Evolutionary conservation across 92 coral and sea anemone species (phyloP).

Genomic region (Palythoa caribaeorum): DNA sequence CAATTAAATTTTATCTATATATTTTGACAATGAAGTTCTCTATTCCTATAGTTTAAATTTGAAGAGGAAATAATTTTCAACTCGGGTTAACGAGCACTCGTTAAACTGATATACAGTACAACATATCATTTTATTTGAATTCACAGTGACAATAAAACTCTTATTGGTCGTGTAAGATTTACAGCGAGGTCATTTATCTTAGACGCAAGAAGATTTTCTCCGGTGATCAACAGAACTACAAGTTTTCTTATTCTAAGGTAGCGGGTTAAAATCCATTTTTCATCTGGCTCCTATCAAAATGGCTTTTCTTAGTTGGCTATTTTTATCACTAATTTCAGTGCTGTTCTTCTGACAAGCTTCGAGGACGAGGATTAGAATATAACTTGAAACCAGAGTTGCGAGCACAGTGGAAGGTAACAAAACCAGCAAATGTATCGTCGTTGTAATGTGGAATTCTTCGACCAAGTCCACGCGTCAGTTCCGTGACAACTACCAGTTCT

Average conservation of each 20-base stretch:
- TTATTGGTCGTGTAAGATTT: too few relatives aligned
- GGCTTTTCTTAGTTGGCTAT: background rate
- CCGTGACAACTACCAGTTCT: background rate
- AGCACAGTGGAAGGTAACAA: background rate
- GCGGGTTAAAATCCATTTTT: background rate
- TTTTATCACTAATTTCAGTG: background rate
- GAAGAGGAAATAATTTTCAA: too few relatives aligned
- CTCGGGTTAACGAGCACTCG: too few relatives aligned
- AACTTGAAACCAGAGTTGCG: background rate
- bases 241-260: background rate
- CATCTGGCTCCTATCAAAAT: background rate
- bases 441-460: conserved; percentile 4
- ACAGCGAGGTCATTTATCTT: too few relatives aligned
- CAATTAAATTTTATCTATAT: too few relatives aligned
- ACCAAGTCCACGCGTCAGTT: background rate
- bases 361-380: background rate
- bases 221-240: background rate
- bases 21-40: too few relatives aligned
- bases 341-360: background rate
- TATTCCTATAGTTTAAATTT: too few relatives aligned
- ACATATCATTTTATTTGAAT: too few relatives aligned
- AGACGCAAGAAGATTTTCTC: background rate
- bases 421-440: background rate
- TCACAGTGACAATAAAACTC: too few relatives aligned
- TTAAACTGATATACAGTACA: too few relatives aligned